Percentiles rank a stretch among this genome's conserved stretches.
Evolutionary conservation across 2,797 vertebrate species (phyloP).

Genomic region (Netta rufina): DNA sequence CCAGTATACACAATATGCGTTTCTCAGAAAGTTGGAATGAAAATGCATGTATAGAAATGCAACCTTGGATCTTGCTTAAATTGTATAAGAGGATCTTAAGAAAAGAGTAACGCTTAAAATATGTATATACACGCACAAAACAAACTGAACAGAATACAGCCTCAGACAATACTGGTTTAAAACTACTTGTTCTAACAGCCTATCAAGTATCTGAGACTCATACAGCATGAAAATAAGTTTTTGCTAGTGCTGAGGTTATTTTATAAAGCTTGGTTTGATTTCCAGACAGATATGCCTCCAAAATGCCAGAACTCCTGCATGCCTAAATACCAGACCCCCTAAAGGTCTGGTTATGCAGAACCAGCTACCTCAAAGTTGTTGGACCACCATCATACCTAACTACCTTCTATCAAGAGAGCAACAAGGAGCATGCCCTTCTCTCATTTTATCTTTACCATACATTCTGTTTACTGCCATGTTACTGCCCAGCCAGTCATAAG

Average conservation of each 20-base stretch:
- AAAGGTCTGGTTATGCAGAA: not conserved
- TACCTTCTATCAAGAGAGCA: not conserved
- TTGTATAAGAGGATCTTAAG: not conserved
- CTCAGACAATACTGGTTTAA: not conserved
- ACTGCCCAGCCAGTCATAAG: not conserved
- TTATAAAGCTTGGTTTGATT: not conserved
- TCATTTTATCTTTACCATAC: not conserved
- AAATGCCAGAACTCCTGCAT: not conserved
- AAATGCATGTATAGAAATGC: not conserved
- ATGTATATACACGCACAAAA: not conserved
- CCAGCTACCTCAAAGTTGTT: not conserved
- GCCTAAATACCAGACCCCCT: not conserved
- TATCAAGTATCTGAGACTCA: not conserved
- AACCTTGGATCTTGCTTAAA: not conserved
- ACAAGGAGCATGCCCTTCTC: not conserved
- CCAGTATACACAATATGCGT: accelerated
- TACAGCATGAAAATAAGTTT: not conserved
- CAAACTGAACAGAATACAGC: not conserved
- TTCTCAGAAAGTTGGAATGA: not conserved
- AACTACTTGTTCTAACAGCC: not conserved
- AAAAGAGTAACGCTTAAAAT: not conserved
- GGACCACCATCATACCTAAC: accelerated
- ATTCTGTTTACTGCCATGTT: not conserved
- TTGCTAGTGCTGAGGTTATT: not conserved
- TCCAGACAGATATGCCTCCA: not conserved